A percentile compares a stretch with the other conserved stretches of the same genome.
Conservation (phyloP, 2,888 invertebrate species). For the Phrixothrix hirtus region DNA sequence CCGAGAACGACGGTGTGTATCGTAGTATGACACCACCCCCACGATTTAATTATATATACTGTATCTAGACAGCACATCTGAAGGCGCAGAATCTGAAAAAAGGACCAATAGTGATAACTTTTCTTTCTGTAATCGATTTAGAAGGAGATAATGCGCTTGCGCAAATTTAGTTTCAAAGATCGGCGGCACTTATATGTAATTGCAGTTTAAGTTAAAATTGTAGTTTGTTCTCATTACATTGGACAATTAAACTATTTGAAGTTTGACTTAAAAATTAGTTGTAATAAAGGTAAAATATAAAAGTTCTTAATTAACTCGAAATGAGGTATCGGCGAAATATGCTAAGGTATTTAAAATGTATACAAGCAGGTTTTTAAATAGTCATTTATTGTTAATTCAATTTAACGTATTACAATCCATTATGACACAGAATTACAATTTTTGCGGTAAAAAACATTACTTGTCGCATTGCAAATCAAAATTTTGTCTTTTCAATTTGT, state of each 20-base stretch:
- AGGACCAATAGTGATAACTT: constrained; percentile 44
- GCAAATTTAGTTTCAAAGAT: background rate
- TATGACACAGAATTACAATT: constrained; percentile 56
- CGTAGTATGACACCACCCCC: constrained; percentile 47
- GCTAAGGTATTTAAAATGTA: no score
- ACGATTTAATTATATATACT: constrained; percentile 45
- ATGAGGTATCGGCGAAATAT: no score
- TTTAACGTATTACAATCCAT: constrained; percentile 58
- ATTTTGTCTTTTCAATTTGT: no score
- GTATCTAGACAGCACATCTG: constrained; percentile 48
- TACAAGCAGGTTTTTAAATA: constrained; percentile 23
- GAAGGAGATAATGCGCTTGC: constrained; percentile 15
- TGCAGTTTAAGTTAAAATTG: background rate
- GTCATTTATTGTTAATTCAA: constrained; percentile 52
- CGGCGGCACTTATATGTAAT: constrained; percentile 2
- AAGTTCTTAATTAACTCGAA: no score
- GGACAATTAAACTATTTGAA: no score
- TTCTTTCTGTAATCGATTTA: constrained; percentile 42
- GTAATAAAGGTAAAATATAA: no score
- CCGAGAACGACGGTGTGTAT: constrained; percentile 47
- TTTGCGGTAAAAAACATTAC: constrained; percentile 52
- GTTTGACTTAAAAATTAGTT: no score
- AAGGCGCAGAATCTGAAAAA: constrained; percentile 45
- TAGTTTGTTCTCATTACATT: no score
- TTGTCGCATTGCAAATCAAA: constrained; percentile 34